Evolutionary conservation across 2,113 vertebrate genomes (phyloP).

Genomic region (Apaloderma vittatum): DNA sequence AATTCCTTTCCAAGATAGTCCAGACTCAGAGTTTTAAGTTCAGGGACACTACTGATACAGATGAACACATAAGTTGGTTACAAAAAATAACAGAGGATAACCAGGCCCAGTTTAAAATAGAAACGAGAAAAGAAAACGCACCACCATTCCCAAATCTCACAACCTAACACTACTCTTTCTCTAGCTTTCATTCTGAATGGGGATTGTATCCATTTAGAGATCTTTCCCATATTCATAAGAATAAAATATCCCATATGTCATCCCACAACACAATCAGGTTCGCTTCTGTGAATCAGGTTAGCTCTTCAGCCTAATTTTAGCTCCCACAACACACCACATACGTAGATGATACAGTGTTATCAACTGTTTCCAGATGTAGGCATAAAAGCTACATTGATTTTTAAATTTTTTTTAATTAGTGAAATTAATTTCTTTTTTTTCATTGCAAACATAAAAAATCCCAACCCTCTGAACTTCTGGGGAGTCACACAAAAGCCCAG

Average conservation of each 20-base stretch:
- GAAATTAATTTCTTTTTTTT: background rate
- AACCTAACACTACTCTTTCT: background rate
- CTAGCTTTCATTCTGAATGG: background rate
- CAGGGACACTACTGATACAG: background rate
- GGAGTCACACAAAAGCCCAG: background rate
- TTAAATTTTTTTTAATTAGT: background rate
- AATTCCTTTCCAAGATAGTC: background rate
- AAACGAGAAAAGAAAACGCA: background rate
- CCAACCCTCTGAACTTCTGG: background rate
- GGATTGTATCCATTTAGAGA: background rate
- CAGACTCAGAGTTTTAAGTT: background rate
- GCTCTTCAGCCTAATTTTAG: background rate
- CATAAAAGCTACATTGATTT: accelerated
- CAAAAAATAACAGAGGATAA: background rate
- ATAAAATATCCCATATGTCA: background rate
- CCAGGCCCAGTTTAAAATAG: background rate
- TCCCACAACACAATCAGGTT: background rate
- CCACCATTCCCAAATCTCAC: background rate
- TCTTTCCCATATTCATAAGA: background rate
- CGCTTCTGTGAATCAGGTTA: background rate
- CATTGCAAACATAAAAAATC: background rate
- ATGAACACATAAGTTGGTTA: background rate
- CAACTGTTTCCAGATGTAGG: background rate
- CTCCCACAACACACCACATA: background rate
- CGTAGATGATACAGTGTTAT: background rate